Conservation (phyloP, 2,113 vertebrate genomes). For the Benitochromis conjunctus region DNA sequence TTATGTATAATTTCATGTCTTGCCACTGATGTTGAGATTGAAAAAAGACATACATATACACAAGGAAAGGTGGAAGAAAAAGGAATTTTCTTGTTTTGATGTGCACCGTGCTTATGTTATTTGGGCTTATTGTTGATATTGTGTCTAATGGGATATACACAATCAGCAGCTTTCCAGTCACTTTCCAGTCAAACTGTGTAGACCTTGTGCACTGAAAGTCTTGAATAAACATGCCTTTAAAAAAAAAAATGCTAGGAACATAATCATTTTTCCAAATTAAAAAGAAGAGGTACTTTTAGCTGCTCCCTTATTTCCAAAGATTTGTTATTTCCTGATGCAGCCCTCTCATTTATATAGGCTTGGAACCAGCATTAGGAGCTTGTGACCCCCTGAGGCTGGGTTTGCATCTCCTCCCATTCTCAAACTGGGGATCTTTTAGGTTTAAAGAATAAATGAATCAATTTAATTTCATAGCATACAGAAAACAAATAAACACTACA, state of each 20-base stretch:
- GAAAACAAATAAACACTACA: background rate
- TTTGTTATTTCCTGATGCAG: background rate
- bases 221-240: background rate
- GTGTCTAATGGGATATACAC: background rate
- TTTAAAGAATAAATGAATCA: background rate
- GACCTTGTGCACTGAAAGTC: background rate
- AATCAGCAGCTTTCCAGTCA: background rate
- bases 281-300: background rate
- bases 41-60: constrained; percentile 34
- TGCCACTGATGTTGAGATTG: constrained; percentile 37
- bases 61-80: constrained; percentile 9
- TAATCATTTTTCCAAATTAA: background rate
- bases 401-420: background rate
- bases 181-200: background rate
- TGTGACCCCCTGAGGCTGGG: background rate
- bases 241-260: background rate
- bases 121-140: background rate
- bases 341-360: background rate
- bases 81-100: background rate
- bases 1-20: constrained; percentile 63
- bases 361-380: background rate
- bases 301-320: background rate
- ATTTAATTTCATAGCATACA: background rate
- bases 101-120: background rate
- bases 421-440: background rate